Conservation (phyloP, 2,113 vertebrate genomes). For the Hiodon alosoides region DNA sequence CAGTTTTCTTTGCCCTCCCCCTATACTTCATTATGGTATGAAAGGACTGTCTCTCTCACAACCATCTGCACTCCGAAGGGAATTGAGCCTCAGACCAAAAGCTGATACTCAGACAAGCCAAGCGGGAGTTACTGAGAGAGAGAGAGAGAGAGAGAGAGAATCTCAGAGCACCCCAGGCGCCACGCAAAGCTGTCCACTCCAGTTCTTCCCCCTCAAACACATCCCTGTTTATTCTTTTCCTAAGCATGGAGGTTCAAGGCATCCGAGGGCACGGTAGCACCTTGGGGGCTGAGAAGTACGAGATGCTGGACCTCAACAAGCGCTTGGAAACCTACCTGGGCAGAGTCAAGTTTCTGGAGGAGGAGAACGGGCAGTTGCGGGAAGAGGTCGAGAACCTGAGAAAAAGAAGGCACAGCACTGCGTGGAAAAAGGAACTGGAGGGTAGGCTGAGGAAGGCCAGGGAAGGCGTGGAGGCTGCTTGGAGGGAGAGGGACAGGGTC, state of each 20-base stretch:
- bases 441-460: constrained; percentile 67
- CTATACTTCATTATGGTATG: constrained; percentile 48
- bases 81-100: constrained; percentile 35
- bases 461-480: constrained; percentile 61
- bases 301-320: constrained; percentile 88
- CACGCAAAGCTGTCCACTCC: neutral
- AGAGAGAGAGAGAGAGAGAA: constrained; percentile 19
- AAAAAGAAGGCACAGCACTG: constrained; percentile 23
- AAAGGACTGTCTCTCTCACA: constrained; percentile 50
- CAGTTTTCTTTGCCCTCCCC: constrained; percentile 36
- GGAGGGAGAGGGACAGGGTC: constrained; percentile 65
- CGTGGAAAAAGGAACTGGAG: constrained; percentile 58
- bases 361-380: constrained; percentile 73
- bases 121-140: constrained; percentile 25
- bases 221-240: constrained; percentile 7
- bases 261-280: constrained; percentile 25
- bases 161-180: constrained; percentile 12
- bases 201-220: constrained; percentile 4
- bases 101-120: constrained; percentile 21
- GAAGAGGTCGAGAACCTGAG: constrained; percentile 67
- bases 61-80: constrained; percentile 36
- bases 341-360: constrained; percentile 80
- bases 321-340: constrained; percentile 81
- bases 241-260: constrained; percentile 52
- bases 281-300: constrained; percentile 72